Evolutionary conservation across 2,113 vertebrate species (phyloP), one percentile per base, ranked within the genome.

Genomic region (Fulmarus glacialis): DNA sequence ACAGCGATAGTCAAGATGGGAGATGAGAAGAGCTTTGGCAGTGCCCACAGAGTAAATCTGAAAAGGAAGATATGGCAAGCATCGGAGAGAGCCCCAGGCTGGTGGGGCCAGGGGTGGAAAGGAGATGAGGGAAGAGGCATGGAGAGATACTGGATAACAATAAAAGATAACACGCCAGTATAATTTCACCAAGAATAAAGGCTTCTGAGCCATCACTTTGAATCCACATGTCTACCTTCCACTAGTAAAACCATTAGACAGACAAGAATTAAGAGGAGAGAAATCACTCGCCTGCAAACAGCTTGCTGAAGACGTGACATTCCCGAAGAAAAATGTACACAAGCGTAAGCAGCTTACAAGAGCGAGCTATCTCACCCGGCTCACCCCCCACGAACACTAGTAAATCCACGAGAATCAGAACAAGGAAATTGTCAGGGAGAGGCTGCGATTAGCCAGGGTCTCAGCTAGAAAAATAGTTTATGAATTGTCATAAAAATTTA

Each of bases 401-500:
- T 96, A 96, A 96, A 97, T 97, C 93, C 89, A 12, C 86, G 89
- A 97, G 93, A 96, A 93, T 95, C 96, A 90, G 96, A 96, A 97
- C 96, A 97, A 96, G 96, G 82, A 96, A 97, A 94, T 93, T 95
- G 95, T 90, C 96, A 96, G 91, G 84, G 84, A 97, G 66, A 95
- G 94, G 45, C 74, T 96, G 89, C 4, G 91, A 97, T 97, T 96
- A 97, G 91, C 91, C 82, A 71, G 89, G 64, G 74, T 34, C 89
- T 96, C 5, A 0, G 83, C 84, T 88, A 91, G 95, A 91, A 94
- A 97, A 97, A 96, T 85, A 96, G 91, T 96, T 93, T 94, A 90
- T 96, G 94, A 96, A 95, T 96, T 97, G 94, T 95, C 97, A 97
- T 97, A 97, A 97, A 97, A 96, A 97, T 97, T 96, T 96, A 95